Evolutionary conservation across 2,797 vertebrate species (phyloP).

Genomic region (Ispidina lecontei): DNA sequence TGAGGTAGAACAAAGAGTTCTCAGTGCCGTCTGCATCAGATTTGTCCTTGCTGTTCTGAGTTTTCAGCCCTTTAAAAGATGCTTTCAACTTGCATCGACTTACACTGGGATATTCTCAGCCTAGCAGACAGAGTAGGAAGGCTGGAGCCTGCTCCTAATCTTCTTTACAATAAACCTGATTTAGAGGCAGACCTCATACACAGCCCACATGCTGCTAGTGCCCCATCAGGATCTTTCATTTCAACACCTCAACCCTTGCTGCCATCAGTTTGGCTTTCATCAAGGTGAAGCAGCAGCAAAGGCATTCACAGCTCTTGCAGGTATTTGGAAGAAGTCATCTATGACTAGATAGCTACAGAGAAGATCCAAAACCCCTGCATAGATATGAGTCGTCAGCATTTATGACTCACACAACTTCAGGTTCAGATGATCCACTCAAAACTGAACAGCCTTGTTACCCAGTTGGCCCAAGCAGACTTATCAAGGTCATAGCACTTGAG

Average conservation of each 20-base stretch:
- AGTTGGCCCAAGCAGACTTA: neutral
- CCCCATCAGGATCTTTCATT: neutral
- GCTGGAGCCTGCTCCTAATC: neutral
- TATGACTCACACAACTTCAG: neutral
- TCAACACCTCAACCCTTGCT: neutral
- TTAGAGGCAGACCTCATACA: neutral
- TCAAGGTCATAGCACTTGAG: neutral
- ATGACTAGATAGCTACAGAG: neutral
- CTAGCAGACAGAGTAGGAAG: neutral
- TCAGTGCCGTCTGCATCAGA: neutral
- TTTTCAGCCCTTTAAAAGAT: neutral
- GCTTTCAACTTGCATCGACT: neutral
- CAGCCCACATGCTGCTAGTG: neutral
- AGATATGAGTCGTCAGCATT: neutral
- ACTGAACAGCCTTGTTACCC: neutral
- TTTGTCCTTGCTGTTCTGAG: neutral
- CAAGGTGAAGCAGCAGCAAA: neutral
- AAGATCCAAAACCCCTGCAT: neutral
- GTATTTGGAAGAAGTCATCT: neutral
- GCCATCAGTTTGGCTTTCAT: neutral
- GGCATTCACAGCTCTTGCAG: neutral
- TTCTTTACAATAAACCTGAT: conserved; percentile 23
- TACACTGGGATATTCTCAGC: neutral
- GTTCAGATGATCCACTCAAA: neutral
- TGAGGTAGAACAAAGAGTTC: neutral